Evolutionary conservation across 2,888 invertebrate genomes (phyloP).

Genomic region (Conomelus anceps): DNA sequence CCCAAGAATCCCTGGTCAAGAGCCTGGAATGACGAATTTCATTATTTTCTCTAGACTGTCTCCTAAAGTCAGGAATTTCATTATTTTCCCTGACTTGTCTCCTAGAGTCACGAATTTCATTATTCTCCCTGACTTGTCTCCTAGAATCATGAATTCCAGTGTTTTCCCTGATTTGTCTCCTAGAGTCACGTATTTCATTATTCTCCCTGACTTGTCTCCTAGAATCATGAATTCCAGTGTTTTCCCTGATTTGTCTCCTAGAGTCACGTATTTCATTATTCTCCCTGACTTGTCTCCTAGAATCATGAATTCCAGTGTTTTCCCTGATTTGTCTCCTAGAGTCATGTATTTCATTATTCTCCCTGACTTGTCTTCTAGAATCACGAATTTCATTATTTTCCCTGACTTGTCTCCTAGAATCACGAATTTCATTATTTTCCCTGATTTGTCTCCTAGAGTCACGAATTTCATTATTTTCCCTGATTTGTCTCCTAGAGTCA

Average conservation of each 20-base stretch:
- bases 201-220: not conserved
- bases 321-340: not conserved
- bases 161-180: too few species aligned
- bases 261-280: not conserved
- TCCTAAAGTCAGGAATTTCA: not conserved
- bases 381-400: not conserved
- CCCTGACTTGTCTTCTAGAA: not conserved
- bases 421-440: too few species aligned
- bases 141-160: not conserved
- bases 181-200: too few species aligned
- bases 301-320: not conserved
- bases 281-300: not conserved
- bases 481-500: not conserved
- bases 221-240: not conserved
- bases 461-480: too few species aligned
- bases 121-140: not conserved
- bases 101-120: not conserved
- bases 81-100: not conserved
- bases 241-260: not conserved
- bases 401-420: too few species aligned
- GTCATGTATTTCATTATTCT: not conserved
- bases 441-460: not conserved
- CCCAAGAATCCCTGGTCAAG: not conserved
- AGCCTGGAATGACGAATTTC: not conserved
- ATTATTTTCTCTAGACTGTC: too few species aligned